Evolutionary conservation across 2,888 invertebrate species (phyloP).

Genomic region (Cataglyphis altisquamis): DNA sequence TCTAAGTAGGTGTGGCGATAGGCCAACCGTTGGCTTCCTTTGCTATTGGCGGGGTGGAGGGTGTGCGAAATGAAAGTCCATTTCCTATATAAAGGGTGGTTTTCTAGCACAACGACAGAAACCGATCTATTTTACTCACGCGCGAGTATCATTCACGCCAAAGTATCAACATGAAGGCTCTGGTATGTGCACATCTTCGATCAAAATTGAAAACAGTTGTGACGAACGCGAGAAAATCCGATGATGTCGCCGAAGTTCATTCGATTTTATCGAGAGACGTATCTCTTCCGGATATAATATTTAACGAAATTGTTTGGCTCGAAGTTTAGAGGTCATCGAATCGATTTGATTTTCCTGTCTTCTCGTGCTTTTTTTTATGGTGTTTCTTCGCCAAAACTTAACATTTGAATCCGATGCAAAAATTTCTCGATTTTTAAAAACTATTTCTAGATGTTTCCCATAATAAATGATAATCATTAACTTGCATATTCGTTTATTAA

Average conservation of each 20-base stretch:
- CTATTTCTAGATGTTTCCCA: neutral
- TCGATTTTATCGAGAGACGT: conserved; percentile 2
- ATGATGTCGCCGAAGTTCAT: neutral
- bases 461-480: neutral
- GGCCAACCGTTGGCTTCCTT: conserved; percentile 78
- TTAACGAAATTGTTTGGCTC: neutral
- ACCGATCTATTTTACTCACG: conserved; percentile 78
- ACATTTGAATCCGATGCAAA: neutral
- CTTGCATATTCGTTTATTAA: neutral
- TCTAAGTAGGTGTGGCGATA: conserved; percentile 84
- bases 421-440: neutral
- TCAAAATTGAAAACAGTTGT: conserved; percentile 2
- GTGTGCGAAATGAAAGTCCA: conserved; percentile 85
- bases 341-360: neutral
- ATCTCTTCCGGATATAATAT: neutral
- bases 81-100: conserved; percentile 86
- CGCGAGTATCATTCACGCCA: conserved; percentile 65
- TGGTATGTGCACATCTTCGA: conserved; percentile 80
- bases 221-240: neutral
- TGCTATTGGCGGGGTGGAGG: conserved; percentile 81
- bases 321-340: neutral
- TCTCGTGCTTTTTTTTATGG: neutral
- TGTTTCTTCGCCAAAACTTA: neutral
- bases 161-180: conserved; percentile 82
- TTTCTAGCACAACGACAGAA: conserved; percentile 80